Conservation (phyloP, 2,113 vertebrate species). For the Corydoras maculifer region DNA sequence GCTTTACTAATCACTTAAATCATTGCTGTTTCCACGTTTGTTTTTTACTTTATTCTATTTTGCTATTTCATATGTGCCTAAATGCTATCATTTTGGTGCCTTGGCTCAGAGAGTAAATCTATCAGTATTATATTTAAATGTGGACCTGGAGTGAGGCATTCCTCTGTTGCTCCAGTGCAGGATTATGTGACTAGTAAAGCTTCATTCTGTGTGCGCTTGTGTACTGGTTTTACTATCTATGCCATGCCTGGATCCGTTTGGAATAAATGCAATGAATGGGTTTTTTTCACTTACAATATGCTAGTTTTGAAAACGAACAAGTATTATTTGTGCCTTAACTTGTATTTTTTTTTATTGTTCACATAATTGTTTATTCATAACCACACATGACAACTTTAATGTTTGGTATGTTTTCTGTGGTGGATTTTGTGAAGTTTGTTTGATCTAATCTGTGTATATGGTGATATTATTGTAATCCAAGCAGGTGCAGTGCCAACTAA, state of each 20-base stretch:
- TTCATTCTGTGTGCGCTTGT: slow-evolving; percentile 49
- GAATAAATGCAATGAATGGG: slow-evolving; percentile 63
- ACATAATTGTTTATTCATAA: slow-evolving; percentile 68
- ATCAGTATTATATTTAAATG: slow-evolving; percentile 59
- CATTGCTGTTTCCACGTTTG: slow-evolving; percentile 73
- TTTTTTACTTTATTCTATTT: slow-evolving; percentile 46
- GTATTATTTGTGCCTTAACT: slow-evolving; percentile 82
- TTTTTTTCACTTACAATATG: slow-evolving; percentile 23
- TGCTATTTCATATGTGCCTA: slow-evolving; percentile 74
- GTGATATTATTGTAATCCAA: slow-evolving; percentile 85
- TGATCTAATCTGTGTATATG: slow-evolving; percentile 81
- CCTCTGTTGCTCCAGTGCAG: slow-evolving; percentile 67
- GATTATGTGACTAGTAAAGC: slow-evolving; percentile 88
- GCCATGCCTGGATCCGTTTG: slow-evolving; percentile 63
- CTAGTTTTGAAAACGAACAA: slow-evolving; percentile 57
- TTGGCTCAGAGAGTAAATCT: slow-evolving; percentile 63
- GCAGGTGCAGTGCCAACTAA: slow-evolving; percentile 94
- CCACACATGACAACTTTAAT: slow-evolving; percentile 37
- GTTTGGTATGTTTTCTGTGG: slow-evolving; percentile 17
- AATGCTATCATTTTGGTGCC: slow-evolving; percentile 69
- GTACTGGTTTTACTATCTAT: slow-evolving; percentile 67
- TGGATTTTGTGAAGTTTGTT: slow-evolving; percentile 57
- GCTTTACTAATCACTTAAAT: slow-evolving; percentile 93
- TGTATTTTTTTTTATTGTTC: slow-evolving; percentile 65
- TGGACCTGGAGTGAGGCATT: slow-evolving; percentile 65